Base-by-base conservation (phyloP, 1,140 invertebrate genomes). In the Melipona quadrifasciata region DNA sequence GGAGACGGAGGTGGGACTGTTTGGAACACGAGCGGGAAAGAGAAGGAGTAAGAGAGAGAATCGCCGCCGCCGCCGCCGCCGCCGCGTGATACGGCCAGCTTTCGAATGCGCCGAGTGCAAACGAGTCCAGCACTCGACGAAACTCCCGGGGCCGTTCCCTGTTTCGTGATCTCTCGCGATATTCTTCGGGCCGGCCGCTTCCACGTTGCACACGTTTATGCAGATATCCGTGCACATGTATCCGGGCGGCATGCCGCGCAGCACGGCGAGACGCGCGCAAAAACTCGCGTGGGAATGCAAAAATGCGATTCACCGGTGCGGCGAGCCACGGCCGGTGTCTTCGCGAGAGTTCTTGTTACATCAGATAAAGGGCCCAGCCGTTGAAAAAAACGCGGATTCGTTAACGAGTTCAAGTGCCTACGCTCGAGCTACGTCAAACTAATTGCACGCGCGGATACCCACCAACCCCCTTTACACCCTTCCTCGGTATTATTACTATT, bases 161-260 rank as follows among this genome's bases (percentile, higher is more conserved):
- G 79, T 83, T 86, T 87, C 85, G 86, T 86, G 86, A 89, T 87
- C 80, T 67, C 72, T n/a, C 61, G 81, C 79, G 87, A 91, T 91
- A 86, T 86, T 90, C 80, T 85, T 81, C 78, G 47, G 64, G 24
- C 58, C 57, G 77, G 31, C n/a, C 31, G 58, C 80, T 76, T 82
- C 64, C 79, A 83, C 76, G 74, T 76, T 80, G 68, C 61, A 73
- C 68, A 86, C 85, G 73, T 84, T 80, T 80, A 85, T 87, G 82
- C 77, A 80, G 82, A 87, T 85, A 79, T 65, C 82, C 31, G 24
- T 61, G 27, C 65, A 76, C 64, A 68, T 21, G 4, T 68, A 68
- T 51, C 39, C 74, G 39, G 17, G 39, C 34, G n/a, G 64, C 58
- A 39, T 24, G 53, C n/a, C 34, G 74, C 74, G 74, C 16, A 27